These are phyloP conservation scores for Sesamia nonagrioides DNA, from an alignment of 1,140 invertebrate species.

Conservation along the genomic window DNA sequence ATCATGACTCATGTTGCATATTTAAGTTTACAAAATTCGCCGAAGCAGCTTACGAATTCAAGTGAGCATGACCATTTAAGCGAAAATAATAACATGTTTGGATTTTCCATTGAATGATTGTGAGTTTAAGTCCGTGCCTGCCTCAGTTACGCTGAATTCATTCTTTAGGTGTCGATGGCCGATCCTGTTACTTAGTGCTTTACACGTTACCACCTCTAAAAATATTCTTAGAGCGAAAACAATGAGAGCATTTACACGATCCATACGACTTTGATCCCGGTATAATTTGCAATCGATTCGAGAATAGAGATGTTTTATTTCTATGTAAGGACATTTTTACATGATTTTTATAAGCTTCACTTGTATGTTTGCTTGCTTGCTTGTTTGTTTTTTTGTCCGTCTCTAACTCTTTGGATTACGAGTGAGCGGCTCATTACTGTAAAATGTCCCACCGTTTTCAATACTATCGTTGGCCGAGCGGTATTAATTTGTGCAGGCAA, in stretches of 20 bases:
- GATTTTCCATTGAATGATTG: slow-evolving; percentile 31
- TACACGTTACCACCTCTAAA: slow-evolving; percentile 25
- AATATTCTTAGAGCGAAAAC: slow-evolving; percentile 31
- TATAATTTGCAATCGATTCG: neutral
- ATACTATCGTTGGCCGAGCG: too few relatives aligned
- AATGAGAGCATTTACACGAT: slow-evolving; percentile 20
- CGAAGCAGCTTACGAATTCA: slow-evolving; percentile 31
- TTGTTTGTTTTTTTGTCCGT: too few relatives aligned
- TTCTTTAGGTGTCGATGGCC: slow-evolving; percentile 20
- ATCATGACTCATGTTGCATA: slow-evolving; percentile 18
- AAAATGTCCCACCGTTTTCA: too few relatives aligned
- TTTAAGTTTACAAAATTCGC: slow-evolving; percentile 34
- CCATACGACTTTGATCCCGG: neutral
- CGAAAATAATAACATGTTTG: slow-evolving; percentile 16
- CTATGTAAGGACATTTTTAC: too few relatives aligned
- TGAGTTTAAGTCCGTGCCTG: slow-evolving; percentile 28
- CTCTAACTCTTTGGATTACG: too few relatives aligned
- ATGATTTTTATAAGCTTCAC: too few relatives aligned
- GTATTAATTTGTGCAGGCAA: too few relatives aligned
- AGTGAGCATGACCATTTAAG: slow-evolving; percentile 33
- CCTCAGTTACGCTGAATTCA: slow-evolving; percentile 22
- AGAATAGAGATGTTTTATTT: neutral
- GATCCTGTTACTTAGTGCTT: slow-evolving; percentile 7
- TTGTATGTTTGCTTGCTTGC: too few relatives aligned
- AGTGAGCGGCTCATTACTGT: too few relatives aligned